A percentile compares a stretch with the other conserved stretches of the same genome.
These are phyloP conservation scores for Platanista minor DNA, from an alignment of 2,113 vertebrate genomes.

Conservation along the genomic window DNA sequence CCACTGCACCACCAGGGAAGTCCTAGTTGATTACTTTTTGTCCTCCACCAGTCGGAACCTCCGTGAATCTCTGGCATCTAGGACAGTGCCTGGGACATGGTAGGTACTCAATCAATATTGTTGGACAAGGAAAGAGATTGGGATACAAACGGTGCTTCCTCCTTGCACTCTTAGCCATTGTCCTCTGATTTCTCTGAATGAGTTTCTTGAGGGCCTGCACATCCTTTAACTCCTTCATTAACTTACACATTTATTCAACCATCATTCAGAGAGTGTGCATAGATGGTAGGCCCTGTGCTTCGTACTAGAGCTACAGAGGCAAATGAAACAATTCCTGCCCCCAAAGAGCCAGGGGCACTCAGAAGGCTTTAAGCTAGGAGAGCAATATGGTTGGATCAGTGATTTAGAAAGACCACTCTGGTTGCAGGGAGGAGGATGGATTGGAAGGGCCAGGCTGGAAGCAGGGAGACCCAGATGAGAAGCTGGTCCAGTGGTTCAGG, in stretches of 20 bases:
- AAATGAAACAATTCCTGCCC: background rate
- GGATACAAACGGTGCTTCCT: background rate
- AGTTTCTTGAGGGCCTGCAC: background rate
- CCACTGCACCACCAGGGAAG: no score
- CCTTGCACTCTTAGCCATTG: background rate
- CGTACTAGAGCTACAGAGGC: background rate
- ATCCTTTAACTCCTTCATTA: background rate
- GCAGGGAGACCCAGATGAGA: background rate
- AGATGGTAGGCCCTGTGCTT: background rate
- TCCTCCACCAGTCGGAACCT: background rate
- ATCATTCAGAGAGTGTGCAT: background rate
- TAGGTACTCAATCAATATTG: background rate
- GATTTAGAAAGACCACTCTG: background rate
- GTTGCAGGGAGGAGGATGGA: background rate
- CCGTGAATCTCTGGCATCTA: background rate
- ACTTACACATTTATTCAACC: background rate
- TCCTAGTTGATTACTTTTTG: background rate
- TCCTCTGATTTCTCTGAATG: background rate
- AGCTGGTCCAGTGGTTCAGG: background rate
- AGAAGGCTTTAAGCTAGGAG: background rate
- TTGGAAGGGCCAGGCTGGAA: background rate
- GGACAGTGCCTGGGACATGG: no score
- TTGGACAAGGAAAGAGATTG: background rate
- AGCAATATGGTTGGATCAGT: background rate
- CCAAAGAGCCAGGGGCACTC: background rate